Base-by-base conservation (phyloP, 1,140 invertebrate species). In the Zophobas atratus region DNA sequence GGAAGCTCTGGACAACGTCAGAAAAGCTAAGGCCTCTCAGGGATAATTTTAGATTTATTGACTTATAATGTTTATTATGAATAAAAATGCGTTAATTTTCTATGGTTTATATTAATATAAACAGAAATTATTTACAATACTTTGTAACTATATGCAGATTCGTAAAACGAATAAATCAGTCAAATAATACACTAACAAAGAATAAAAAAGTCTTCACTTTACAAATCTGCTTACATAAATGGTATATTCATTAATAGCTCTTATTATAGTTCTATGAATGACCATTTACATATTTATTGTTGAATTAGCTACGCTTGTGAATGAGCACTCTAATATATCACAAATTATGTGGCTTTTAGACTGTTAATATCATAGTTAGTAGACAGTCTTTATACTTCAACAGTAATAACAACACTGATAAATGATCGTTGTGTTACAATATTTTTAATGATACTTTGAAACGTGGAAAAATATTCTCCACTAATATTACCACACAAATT, bases 301-400 rank as follows among this genome's bases (percentile, higher is more conserved):
- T 67, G 60, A 67, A 35, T 74, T 72, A 72, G 76, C 70, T 46
- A 77, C 75, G 80, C 60, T 73, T 82, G 82, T 84, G 83, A 67
- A 84, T 84, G 84, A 84, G 82, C 82, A 84, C 82, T 84, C 78
- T 81, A 81, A 80, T 80, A 80, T 84, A 84, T 84, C 84, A 84
- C 84, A 84, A 84, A 82, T 72, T 77, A 77, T 79, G 80, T 81
- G 82, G 81, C 81, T 73, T 78, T 57, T 79, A 76, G 81, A 81
- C 81, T 82, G 81, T 79, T 80, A 77, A 49, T 79, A 77, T 48
- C 38, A 56, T 75, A 38, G 46, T 39, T 57, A 74, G 53, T 51
- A 36, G 34, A 79, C 78, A 79, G 78, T 79, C 78, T 79, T 72
- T 38, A 77, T 20, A 63, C 53, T 77, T 63, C 48, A 70, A 77